Evolutionary conservation across 2,113 vertebrate genomes (phyloP).

Genomic region (Antigone vipio): DNA sequence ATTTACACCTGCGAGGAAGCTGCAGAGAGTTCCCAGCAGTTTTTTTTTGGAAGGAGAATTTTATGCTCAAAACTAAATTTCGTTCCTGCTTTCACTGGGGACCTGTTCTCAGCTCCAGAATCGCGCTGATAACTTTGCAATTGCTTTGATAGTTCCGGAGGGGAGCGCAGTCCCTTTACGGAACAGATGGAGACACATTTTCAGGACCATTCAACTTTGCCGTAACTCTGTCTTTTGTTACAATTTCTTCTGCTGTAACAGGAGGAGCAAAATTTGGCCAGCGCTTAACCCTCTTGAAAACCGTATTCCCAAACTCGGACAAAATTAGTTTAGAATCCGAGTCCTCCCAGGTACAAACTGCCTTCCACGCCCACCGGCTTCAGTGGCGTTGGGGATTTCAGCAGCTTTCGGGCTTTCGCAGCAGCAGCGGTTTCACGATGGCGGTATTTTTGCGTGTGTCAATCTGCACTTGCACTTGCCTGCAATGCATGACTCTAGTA

Average conservation of each 20-base stretch:
- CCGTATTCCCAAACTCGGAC: background rate
- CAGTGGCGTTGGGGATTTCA: background rate
- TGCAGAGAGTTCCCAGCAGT: background rate
- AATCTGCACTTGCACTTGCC: background rate
- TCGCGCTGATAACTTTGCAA: conserved; percentile 21
- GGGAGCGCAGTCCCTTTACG: background rate
- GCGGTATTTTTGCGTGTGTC: background rate
- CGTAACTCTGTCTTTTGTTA: background rate
- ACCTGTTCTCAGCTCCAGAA: background rate
- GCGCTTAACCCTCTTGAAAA: background rate
- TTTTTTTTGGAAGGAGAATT: background rate
- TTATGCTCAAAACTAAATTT: background rate
- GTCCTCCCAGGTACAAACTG: background rate
- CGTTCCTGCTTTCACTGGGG: background rate
- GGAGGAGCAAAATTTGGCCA: background rate
- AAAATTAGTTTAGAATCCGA: background rate
- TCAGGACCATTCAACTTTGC: background rate
- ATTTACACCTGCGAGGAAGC: background rate
- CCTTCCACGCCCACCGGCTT: background rate
- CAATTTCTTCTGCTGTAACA: background rate
- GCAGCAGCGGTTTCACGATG: background rate
- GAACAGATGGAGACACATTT: conserved; percentile 40
- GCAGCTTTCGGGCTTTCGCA: background rate
- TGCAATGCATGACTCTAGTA: background rate
- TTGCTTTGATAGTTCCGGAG: background rate